Percentiles rank a stretch among this genome's conserved stretches.
phyloP scores from a whole-genome alignment of 2,797 vertebrate genomes.

The Fistularia tabacaria region DNA sequence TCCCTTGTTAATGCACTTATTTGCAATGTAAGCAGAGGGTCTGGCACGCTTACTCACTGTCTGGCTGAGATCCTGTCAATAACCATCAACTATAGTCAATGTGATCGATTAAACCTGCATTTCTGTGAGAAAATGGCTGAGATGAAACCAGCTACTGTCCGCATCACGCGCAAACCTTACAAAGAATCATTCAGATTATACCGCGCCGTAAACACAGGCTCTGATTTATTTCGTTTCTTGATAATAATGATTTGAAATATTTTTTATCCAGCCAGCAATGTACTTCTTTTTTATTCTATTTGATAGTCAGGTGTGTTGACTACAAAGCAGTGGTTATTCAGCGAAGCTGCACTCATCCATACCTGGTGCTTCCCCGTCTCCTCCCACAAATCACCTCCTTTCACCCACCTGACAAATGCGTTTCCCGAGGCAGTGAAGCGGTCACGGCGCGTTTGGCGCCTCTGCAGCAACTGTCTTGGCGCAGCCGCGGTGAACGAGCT shows the following conservation, averaged over 20 bases:
- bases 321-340: not conserved
- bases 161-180: too few species aligned
- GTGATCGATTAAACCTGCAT: too few species aligned
- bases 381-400: conserved; percentile 3
- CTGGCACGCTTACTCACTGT: too few species aligned
- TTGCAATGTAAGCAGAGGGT: too few species aligned
- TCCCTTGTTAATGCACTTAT: too few species aligned
- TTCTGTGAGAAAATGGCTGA: too few species aligned
- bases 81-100: too few species aligned
- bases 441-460: not conserved
- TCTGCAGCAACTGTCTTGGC: not conserved
- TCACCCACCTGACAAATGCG: conserved; percentile 12
- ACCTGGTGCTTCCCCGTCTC: not conserved
- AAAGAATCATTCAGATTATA: too few species aligned
- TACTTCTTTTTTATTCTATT: not conserved
- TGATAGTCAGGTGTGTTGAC: too few species aligned
- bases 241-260: not conserved
- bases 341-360: conserved; percentile 1
- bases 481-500: conserved; percentile 28
- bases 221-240: not conserved
- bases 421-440: conserved; percentile 10
- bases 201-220: too few species aligned
- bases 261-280: conserved; percentile 1
- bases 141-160: too few species aligned
- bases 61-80: too few species aligned